A percentile compares a stretch with the other conserved stretches of the same genome.
Evolutionary conservation across 2,113 vertebrate genomes (phyloP).

Genomic region (Rattus rattus): DNA sequence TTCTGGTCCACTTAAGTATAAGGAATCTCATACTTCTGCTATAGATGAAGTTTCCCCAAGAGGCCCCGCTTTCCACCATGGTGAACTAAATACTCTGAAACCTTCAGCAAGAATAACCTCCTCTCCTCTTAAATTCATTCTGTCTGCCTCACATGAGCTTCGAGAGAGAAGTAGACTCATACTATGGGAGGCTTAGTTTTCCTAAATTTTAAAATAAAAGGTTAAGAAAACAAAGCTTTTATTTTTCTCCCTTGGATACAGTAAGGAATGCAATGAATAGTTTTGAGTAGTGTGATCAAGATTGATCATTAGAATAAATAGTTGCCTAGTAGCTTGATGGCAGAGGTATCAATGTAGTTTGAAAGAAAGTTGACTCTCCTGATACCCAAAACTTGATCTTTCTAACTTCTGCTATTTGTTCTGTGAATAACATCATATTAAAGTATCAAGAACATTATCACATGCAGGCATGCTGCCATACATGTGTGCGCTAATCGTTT

Average conservation of each 20-base stretch:
- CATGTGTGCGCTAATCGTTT: not conserved
- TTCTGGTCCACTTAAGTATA: not conserved
- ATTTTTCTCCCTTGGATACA: not conserved
- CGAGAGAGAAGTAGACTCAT: not conserved
- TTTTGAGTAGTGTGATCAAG: not conserved
- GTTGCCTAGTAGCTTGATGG: not conserved
- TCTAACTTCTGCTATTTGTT: not conserved
- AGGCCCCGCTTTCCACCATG: no score
- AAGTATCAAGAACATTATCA: not conserved
- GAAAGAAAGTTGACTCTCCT: not conserved
- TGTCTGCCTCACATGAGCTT: not conserved
- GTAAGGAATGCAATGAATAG: not conserved
- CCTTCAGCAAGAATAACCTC: no score
- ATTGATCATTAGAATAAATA: not conserved
- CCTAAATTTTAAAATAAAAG: not conserved
- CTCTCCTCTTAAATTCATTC: not conserved
- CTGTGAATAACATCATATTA: no score
- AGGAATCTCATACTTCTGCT: not conserved
- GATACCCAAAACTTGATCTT: not conserved
- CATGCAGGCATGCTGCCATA: not conserved
- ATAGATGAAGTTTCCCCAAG: not conserved
- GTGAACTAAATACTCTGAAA: not conserved
- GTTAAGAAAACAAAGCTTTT: not conserved
- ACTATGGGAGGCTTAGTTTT: not conserved
- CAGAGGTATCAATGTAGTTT: not conserved